Percentiles rank a stretch among this genome's conserved stretches.
Evolutionary conservation across 2,888 invertebrate species (phyloP).

Genomic region (Ariolimax columbianus): DNA sequence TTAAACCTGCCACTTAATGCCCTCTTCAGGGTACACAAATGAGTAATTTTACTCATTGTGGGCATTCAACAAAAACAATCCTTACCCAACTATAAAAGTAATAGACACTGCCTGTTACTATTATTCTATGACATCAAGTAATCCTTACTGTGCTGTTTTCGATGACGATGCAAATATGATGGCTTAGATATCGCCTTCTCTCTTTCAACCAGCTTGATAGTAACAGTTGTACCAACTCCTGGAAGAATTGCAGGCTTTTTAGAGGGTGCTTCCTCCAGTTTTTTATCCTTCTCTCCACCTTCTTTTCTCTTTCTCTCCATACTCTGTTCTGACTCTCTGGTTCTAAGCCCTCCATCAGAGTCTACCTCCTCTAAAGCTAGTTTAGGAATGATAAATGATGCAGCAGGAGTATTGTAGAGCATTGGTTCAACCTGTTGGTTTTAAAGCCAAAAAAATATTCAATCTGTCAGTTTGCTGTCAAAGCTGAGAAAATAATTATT

Average conservation of each 20-base stretch:
- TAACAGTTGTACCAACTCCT: slow-evolving; percentile 67
- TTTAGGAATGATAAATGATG: slow-evolving; percentile 35
- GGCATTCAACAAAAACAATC: background rate
- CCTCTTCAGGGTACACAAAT: no score
- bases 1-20: no score
- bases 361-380: slow-evolving; percentile 3
- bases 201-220: slow-evolving; percentile 62
- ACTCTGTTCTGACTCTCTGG: background rate
- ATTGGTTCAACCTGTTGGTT: slow-evolving; percentile 27
- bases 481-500: no score
- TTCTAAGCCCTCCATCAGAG: background rate
- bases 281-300: slow-evolving; percentile 31
- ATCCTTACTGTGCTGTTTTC: slow-evolving; percentile 18
- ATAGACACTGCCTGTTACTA: no score
- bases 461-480: no score
- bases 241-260: slow-evolving; percentile 73
- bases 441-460: background rate
- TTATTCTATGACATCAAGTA: background rate
- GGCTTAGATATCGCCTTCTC: slow-evolving; percentile 61
- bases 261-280: slow-evolving; percentile 50
- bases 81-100: background rate
- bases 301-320: background rate
- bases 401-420: slow-evolving; percentile 35
- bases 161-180: slow-evolving; percentile 38
- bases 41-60: no score